Base-by-base conservation (phyloP, 1,140 invertebrate species). In the Pinna nobilis region DNA sequence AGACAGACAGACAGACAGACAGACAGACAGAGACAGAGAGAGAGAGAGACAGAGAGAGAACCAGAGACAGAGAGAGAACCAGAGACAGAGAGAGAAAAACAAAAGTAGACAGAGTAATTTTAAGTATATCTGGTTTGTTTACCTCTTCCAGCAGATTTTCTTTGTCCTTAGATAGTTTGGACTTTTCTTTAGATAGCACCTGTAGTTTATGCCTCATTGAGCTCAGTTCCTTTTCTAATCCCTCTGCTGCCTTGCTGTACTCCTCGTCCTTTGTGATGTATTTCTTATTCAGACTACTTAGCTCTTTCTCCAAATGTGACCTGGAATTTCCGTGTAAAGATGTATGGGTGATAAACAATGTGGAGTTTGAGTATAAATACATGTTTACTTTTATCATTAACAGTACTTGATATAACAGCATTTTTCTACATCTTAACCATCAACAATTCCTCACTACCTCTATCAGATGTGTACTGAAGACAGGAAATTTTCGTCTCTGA, bases 91-190 rank as follows among this genome's bases (percentile, higher is more conserved):
- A n/a, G n/a, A n/a, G n/a, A n/a, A n/a, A n/a, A n/a, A n/a, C 11
- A 7, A 53, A 23, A 53, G 23, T 18, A 13, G 7, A 53, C 23
- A 25, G 7, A 53, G 50, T 53, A 23, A 44, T n/a, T 11, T 44
- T n/a, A 44, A n/a, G 53, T 4, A 15, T 57, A 0, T 57, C 18
- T 57, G 15, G 4, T 15, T 13, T 32, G 15, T 41, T 30, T 57
- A 86, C 87, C 81, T 88, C 87, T 67, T 87, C 86, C n/a, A 88
- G 64, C 15, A 88, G 70, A 53, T 75, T 82, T 59, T 87, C 86
- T 59, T 88, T 88, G 50, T 86, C 85, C 55, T 81, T 81, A 13
- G 85, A 70, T 7, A 78, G 76, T 50, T 72, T 65, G 49, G 82
- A 77, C 61, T 85, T 88, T 20, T 87, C 87, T 30, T 70, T 74